These are phyloP conservation scores for Loripinus fragilis DNA, from an alignment of 2,888 invertebrate species.

Conservation along the genomic window DNA sequence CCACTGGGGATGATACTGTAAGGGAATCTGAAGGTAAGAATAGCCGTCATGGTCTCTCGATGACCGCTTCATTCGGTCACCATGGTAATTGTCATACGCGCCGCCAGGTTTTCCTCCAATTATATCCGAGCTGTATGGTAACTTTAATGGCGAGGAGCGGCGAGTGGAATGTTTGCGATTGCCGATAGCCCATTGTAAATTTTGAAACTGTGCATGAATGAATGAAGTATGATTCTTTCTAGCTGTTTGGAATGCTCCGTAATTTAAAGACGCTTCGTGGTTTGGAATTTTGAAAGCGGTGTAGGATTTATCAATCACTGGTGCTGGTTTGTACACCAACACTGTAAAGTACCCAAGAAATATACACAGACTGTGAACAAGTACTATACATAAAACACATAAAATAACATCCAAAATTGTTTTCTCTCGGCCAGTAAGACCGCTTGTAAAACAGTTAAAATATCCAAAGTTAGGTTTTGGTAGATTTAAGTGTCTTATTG, in stretches of 20 bases:
- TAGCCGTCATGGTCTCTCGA: neutral
- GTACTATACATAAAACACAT: slow-evolving; percentile 56
- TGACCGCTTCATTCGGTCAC: neutral
- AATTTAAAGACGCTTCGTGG: slow-evolving; percentile 74
- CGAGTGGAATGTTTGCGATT: neutral
- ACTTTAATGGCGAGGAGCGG: neutral
- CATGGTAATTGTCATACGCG: neutral
- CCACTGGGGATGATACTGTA: slow-evolving; percentile 60
- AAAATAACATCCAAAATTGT: slow-evolving; percentile 38
- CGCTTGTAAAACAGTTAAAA: neutral
- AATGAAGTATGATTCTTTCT: slow-evolving; percentile 53
- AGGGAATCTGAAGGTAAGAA: neutral
- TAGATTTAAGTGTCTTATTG: neutral
- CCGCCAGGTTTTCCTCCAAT: slow-evolving; percentile 23
- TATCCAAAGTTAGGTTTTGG: neutral
- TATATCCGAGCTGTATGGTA: neutral
- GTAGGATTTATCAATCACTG: slow-evolving; percentile 78
- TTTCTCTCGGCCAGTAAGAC: neutral
- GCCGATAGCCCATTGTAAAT: neutral
- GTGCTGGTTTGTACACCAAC: slow-evolving; percentile 65
- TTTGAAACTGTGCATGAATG: slow-evolving; percentile 4
- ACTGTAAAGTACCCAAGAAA: slow-evolving; percentile 69
- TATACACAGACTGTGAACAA: slow-evolving; percentile 52
- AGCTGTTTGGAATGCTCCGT: slow-evolving; percentile 71
- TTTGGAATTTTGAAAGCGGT: slow-evolving; percentile 79